Base-by-base conservation (phyloP, 2,888 invertebrate species). In the Pristionchus mayeri region DNA sequence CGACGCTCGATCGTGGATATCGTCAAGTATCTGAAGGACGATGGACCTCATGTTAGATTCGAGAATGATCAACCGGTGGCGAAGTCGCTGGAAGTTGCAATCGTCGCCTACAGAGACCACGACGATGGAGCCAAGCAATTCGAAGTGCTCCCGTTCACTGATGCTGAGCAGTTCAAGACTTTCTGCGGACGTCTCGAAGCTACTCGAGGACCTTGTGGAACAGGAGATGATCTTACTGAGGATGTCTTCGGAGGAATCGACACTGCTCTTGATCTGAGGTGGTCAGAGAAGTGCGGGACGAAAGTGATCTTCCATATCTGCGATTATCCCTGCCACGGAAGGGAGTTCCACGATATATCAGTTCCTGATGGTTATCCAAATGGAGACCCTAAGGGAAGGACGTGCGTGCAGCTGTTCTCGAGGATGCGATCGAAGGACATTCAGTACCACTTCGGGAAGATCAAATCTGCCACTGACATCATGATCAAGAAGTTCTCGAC, bases 231-330 rank as follows among this genome's bases (percentile, higher is more conserved):
- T 60, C 0, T 3, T 3, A 18, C 82, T 0, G 86, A 85, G 40
- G 86, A 86, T 67, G 85, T 86, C 6, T 85, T 86, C 82, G 85
- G 85, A 13, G 86, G 86, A 16, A 16, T 86, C 57, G 84, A 85
- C 27, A 80, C n/a, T 2, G 84, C 78, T 2, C 6, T 81, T 30
- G 24, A 52, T 4, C 78, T 86, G 54, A n/a, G 44, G 11, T 86
- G 86, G 86, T 63, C 76, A 4, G 67, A 24, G 3, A 30, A 82
- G 11, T 78, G 78, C 44, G 85, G 86, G 21, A 85, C 84, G 48
- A 85, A 85, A 50, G 67, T 85, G 18, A 67, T 86, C 21, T 86
- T 86, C 50, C 86, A 86, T 60, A 86, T 86, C 71, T 71, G 76
- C 48, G 86, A 86, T 57, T 30, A 34, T 24, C 86, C 86, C 4